phyloP scores from a whole-genome alignment of 92 coral and sea anemone genomes.

The Zoanthus sansibaricus region DNA sequence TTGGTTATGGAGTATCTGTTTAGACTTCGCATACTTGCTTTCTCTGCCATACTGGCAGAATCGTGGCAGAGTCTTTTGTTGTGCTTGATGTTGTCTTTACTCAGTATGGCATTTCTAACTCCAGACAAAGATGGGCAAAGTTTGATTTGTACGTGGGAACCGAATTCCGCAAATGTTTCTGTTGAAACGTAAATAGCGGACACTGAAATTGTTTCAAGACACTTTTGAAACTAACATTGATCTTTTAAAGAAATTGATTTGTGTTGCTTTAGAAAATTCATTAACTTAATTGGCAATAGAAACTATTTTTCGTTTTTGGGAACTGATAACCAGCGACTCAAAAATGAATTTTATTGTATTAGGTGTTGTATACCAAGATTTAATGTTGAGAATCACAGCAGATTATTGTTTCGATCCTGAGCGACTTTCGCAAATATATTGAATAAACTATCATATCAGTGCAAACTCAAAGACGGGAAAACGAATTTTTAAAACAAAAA shows the following conservation, averaged over 20 bases:
- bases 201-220: background rate
- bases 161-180: conserved; percentile 34
- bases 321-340: background rate
- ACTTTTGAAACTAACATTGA: background rate
- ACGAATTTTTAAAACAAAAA: too few species aligned
- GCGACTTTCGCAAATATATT: too few species aligned
- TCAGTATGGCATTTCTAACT: conserved; percentile 18
- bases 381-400: too few species aligned
- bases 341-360: background rate
- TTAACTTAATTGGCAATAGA: background rate
- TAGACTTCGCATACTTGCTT: conserved; percentile 9
- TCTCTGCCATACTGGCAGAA: conserved; percentile 1
- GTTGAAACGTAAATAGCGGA: background rate
- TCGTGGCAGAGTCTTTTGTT: conserved; percentile 24
- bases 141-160: conserved; percentile 3
- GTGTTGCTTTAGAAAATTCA: too few species aligned
- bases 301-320: background rate
- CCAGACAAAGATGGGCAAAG: conserved; percentile 33
- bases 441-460: too few species aligned
- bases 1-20: conserved; percentile 20
- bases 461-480: too few species aligned
- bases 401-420: too few species aligned
- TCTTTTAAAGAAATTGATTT: too few species aligned
- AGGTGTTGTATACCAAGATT: too few species aligned
- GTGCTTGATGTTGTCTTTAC: background rate